phyloP scores from a whole-genome alignment of 2,888 invertebrate genomes.

The Heliconius ethilla region DNA sequence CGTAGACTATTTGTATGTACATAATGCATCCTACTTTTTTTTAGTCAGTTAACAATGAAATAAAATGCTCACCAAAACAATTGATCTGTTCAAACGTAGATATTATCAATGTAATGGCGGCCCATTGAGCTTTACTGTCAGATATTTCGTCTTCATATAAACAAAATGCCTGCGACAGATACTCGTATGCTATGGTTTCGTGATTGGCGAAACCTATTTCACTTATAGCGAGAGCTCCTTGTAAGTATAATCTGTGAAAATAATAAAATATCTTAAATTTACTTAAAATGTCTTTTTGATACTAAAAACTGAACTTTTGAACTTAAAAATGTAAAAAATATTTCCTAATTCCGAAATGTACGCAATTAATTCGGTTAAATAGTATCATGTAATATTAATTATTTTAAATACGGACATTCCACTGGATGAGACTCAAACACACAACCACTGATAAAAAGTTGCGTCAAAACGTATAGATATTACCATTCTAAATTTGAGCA shows the following conservation, averaged over 20 bases:
- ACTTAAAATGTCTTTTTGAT: too few species aligned
- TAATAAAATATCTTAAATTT: background rate
- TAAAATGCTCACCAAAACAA: constrained; percentile 86
- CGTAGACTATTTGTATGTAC: too few species aligned
- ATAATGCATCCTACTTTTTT: background rate
- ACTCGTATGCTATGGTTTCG: constrained; percentile 99
- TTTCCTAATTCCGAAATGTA: too few species aligned
- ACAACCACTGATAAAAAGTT: too few species aligned
- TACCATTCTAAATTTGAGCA: too few species aligned
- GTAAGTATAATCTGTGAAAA: constrained; percentile 87
- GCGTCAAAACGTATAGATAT: too few species aligned
- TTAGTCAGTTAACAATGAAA: background rate
- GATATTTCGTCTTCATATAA: constrained; percentile 99
- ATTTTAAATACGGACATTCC: too few species aligned
- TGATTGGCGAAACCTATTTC: constrained; percentile 96
- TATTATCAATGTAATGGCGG: constrained; percentile 97
- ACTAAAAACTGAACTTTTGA: too few species aligned
- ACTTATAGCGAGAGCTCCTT: constrained; percentile 96
- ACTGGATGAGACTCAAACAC: too few species aligned
- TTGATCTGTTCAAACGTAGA: constrained; percentile 97
- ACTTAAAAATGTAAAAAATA: too few species aligned
- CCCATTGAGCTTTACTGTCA: constrained; percentile 97
- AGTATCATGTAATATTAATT: too few species aligned
- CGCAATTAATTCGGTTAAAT: too few species aligned
- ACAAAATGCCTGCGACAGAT: constrained; percentile 97